Evolutionary conservation across 1,140 invertebrate genomes (phyloP).

Genomic region (Lucilia cuprina): DNA sequence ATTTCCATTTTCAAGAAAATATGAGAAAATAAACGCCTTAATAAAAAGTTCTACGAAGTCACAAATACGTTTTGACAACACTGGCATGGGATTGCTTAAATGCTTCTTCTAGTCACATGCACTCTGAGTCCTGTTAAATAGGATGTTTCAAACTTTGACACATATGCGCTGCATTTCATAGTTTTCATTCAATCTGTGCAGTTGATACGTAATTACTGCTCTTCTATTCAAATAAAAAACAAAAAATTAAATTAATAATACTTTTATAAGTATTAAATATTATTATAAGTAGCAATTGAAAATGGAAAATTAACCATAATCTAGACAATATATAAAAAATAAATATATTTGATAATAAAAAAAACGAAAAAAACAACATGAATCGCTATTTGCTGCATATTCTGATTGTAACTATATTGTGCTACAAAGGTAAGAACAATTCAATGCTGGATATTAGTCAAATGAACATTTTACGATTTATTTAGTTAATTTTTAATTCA

Average conservation of each 20-base stretch:
- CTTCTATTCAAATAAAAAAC: not conserved
- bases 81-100: no score
- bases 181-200: not conserved
- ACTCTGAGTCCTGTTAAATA: not conserved
- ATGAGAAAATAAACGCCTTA: no score
- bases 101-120: no score
- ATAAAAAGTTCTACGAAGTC: no score
- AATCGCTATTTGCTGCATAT: not conserved
- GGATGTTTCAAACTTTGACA: not conserved
- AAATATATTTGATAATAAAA: not conserved
- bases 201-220: not conserved
- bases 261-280: no score
- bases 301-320: not conserved
- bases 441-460: not conserved
- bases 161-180: not conserved
- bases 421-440: not conserved
- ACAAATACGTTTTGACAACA: no score
- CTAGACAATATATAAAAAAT: not conserved
- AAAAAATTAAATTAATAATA: not conserved
- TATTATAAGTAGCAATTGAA: no score
- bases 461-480: not conserved
- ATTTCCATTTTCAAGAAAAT: no score
- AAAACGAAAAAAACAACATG: not conserved
- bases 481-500: not conserved
- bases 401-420: slow-evolving; percentile 5